These are phyloP conservation scores for Prenolepis imparis DNA, from an alignment of 2,888 invertebrate species.

Conservation along the genomic window DNA sequence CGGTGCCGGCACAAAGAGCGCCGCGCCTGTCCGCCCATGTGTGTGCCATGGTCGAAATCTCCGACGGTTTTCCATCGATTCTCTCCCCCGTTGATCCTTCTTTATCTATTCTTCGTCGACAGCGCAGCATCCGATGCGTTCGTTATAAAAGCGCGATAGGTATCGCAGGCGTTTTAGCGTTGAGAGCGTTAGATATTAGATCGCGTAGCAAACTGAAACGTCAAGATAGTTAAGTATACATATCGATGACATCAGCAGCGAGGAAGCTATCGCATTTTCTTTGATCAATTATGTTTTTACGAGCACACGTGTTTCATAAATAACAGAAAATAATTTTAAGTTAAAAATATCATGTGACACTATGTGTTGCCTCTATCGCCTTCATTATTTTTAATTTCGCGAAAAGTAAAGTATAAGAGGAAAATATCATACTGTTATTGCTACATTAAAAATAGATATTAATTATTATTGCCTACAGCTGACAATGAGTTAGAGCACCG, in stretches of 20 bases:
- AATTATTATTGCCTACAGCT: neutral
- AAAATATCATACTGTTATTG: neutral
- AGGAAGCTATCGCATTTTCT: neutral
- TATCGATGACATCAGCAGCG: constrained; percentile 28
- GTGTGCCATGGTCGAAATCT: constrained; percentile 64
- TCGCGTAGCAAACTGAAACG: constrained; percentile 12
- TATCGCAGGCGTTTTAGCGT: constrained; percentile 40
- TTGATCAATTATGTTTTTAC: neutral
- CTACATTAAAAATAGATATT: neutral
- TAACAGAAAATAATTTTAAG: neutral
- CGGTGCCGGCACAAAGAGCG: constrained; percentile 78
- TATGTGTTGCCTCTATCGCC: neutral
- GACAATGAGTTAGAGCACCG: neutral
- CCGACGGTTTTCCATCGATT: constrained; percentile 58
- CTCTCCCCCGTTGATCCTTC: constrained; percentile 39
- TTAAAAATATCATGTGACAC: neutral
- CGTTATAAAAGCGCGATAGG: constrained; percentile 35
- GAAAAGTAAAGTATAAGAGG: neutral
- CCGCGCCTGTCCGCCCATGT: constrained; percentile 66
- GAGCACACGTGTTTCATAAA: neutral
- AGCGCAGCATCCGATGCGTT: constrained; percentile 19
- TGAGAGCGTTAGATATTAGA: constrained; percentile 26
- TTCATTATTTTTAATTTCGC: neutral
- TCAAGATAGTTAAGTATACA: constrained; percentile 28
- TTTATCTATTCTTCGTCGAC: constrained; percentile 46